Evolutionary conservation across 2,113 vertebrate species (phyloP), one percentile per base, ranked within the genome.

Genomic region (Muntiacus reevesi): DNA sequence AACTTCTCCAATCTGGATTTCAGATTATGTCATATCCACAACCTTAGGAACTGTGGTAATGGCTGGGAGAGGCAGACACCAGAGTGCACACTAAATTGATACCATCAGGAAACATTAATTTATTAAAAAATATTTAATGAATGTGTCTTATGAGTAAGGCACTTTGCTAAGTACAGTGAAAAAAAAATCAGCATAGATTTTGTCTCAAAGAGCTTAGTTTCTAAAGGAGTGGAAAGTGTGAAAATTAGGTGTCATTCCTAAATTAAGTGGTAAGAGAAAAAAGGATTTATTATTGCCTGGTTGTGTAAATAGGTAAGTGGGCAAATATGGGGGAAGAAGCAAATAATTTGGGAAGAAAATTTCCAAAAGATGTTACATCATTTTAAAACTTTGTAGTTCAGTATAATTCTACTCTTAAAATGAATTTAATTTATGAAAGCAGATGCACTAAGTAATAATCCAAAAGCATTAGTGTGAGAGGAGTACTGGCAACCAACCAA

Each of bases 281-380:
- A 93, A 40, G 21, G 40, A 64, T 11, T 90, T 91, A 54, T 54
- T 95, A 78, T 98, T 90, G 50, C 36, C 17, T 45, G 5, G 36
- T 86, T 96, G 85, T 47, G 14, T 88, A 94, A 88, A 47, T 62
- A 79, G 36, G 25, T 59, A 88, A 94, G 16, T 27, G 33, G 54
- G n/a, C 45, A 95, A 81, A 90, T 85, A 81, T 43, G 57, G 27
- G 62, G 28, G 25, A 95, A 87, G n/a, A 96, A 81, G 28, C 64
- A 89, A 97, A 83, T 83, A 92, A 47, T 89, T 87, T 64, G 88
- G 36, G 36, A 82, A 96, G 45, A 71, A 92, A 89, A 33, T 83
- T 95, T 97, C 25, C 9, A 45, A 40, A 96, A 95, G 7, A 45
- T 25, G 59, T 91, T 25, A 64, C 2, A 67, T 4, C 6, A 30